Conservation (phyloP, 2,888 invertebrate genomes). For the Leptopterna dolabrata region DNA sequence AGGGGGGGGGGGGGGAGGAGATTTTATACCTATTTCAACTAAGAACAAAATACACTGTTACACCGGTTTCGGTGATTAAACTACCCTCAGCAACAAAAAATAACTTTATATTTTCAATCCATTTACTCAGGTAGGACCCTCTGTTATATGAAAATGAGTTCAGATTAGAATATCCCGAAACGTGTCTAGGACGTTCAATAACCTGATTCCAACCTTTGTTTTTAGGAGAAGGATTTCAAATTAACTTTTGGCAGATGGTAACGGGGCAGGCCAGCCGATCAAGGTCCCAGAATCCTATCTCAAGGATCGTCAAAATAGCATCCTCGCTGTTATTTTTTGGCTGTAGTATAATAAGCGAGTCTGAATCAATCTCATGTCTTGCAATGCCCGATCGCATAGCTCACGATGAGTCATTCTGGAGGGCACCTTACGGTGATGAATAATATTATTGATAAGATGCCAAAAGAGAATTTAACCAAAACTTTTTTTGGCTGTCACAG, state of each 20-base stretch:
- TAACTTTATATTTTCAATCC: no score
- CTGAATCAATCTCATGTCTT: background rate
- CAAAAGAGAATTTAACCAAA: no score
- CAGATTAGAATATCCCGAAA: no score
- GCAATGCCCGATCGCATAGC: background rate
- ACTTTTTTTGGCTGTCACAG: no score
- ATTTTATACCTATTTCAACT: no score
- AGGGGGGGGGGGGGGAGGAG: no score
- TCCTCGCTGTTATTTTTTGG: background rate
- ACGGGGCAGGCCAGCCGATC: constrained; percentile 33
- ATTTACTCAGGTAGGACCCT: no score
- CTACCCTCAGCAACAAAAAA: no score
- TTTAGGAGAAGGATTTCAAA: constrained; percentile 21
- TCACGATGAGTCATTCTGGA: background rate
- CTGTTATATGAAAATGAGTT: no score
- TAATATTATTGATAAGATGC: background rate
- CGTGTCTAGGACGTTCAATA: constrained; percentile 40
- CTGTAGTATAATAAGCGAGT: background rate
- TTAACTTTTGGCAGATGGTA: constrained; percentile 42
- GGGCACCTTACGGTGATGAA: background rate
- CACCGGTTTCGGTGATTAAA: no score
- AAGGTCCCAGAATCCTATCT: constrained; percentile 26
- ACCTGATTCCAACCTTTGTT: background rate
- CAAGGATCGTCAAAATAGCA: background rate
- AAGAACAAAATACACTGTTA: no score